These are phyloP conservation scores for Macrostomum cliftonense DNA, from an alignment of 2,888 invertebrate species.

Conservation along the genomic window DNA sequence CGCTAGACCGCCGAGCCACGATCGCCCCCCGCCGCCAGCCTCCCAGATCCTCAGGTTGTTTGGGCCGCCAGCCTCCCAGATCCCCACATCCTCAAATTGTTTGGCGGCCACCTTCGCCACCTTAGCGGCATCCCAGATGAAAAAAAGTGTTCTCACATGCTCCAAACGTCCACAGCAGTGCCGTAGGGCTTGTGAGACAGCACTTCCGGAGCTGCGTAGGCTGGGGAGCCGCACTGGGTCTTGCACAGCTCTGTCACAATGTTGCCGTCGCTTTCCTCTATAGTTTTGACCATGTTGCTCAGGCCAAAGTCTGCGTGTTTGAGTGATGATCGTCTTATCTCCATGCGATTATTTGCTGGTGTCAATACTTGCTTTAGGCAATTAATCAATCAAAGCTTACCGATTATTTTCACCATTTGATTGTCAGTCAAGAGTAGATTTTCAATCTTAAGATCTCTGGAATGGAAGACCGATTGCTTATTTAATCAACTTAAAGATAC, in stretches of 20 bases:
- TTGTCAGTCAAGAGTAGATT: constrained; percentile 29
- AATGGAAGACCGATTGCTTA: too few species aligned
- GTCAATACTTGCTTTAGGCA: too few species aligned
- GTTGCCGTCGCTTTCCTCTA: background rate
- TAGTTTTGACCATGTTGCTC: constrained; percentile 23
- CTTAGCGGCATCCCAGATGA: too few species aligned
- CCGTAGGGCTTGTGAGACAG: constrained; percentile 32
- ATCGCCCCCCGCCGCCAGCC: too few species aligned
- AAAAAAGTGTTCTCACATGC: constrained; percentile 34
- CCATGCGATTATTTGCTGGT: too few species aligned
- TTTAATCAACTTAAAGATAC: too few species aligned
- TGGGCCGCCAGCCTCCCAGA: too few species aligned
- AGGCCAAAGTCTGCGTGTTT: constrained; percentile 34
- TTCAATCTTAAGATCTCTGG: constrained; percentile 33
- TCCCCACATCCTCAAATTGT: too few species aligned
- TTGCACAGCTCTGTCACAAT: constrained; percentile 23
- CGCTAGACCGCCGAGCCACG: too few species aligned
- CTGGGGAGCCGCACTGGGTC: constrained; percentile 36
- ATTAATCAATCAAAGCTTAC: constrained; percentile 15
- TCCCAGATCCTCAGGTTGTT: too few species aligned
- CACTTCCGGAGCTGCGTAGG: constrained; percentile 36
- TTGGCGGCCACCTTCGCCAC: too few species aligned
- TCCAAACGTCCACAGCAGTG: constrained; percentile 33
- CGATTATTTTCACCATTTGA: constrained; percentile 31
- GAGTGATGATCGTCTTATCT: too few species aligned